Base-by-base conservation (phyloP, 1,140 invertebrate species). In the Leptinotarsa defecta region DNA sequence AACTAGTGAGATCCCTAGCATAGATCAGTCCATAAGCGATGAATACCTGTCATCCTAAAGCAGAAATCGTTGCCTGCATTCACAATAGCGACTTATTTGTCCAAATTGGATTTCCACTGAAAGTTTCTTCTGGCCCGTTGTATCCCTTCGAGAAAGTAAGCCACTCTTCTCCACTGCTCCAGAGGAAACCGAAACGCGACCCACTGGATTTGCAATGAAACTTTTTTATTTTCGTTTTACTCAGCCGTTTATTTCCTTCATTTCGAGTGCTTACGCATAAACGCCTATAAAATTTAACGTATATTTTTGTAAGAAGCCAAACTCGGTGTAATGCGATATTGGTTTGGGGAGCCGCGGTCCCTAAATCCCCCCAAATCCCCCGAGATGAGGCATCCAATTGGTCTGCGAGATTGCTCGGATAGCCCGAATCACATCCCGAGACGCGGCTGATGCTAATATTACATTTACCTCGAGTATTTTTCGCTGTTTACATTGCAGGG, bases 381-480 rank as follows among this genome's bases (percentile, higher is more conserved):
- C 20, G 70, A 71, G 70, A 71, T 71, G 70, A 71, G 52, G 52
- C 49, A 71, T 65, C 71, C 71, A 73, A 73, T 73, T 65, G 71
- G 71, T 73, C 63, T 73, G 34, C 19, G 71, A 65, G 62, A 73
- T 62, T 73, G 24, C 68, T 70, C 68, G 68, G 68, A 70, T 70
- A 15, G 68, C 24, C 68, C 48, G 17, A 49, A 70, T 70, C 34
- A 70, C 34, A 49, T 70, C 68, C 52, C n/a, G n/a, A 57, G 17
- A 57, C 48, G 27, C 68, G 27, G 48, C n/a, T n/a, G 68, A 70
- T 74, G 68, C 76, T 71, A 77, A 77, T 77, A 82, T 81, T 76
- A 81, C 81, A 78, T 79, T 76, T 76, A 78, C 78, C 78, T 78
- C 78, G 81, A 80, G 80, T 82, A 82, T 81, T 81, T 82, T 81